Conservation (phyloP, 1,140 invertebrate genomes). For the Diorhabda sublineata region DNA sequence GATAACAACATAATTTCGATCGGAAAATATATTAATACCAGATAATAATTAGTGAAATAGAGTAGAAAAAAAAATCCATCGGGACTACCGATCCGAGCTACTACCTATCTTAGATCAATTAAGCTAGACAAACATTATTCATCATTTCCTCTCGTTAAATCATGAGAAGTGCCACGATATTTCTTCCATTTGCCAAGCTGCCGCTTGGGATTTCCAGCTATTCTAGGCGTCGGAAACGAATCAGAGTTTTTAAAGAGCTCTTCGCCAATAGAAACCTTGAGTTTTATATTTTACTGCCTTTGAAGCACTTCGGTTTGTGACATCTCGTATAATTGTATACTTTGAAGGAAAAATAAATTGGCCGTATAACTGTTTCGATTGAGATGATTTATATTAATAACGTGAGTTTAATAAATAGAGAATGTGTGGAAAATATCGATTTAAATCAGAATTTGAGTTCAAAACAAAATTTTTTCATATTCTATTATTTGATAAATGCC, state of each 20-base stretch:
- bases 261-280: slow-evolving; percentile 7
- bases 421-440: too few species aligned
- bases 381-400: background rate
- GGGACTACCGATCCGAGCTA: too few species aligned
- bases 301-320: slow-evolving; percentile 7
- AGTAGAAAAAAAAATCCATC: too few species aligned
- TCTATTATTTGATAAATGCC: too few species aligned
- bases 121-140: background rate
- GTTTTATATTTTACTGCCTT: slow-evolving; percentile 8
- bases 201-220: background rate
- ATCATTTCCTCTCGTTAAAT: background rate
- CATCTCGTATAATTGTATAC: slow-evolving; percentile 5
- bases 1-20: too few species aligned
- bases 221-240: background rate
- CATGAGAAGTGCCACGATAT: slow-evolving; percentile 3
- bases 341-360: slow-evolving; percentile 7
- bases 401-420: background rate
- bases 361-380: background rate
- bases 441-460: too few species aligned
- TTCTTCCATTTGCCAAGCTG: slow-evolving; percentile 2
- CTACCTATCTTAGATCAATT: background rate
- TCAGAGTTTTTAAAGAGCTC: slow-evolving; percentile 7
- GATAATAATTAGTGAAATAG: too few species aligned
- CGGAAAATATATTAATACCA: too few species aligned
- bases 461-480: too few species aligned